Conservation (phyloP, 2,888 invertebrate genomes). For the Oligia fasciuncula region DNA sequence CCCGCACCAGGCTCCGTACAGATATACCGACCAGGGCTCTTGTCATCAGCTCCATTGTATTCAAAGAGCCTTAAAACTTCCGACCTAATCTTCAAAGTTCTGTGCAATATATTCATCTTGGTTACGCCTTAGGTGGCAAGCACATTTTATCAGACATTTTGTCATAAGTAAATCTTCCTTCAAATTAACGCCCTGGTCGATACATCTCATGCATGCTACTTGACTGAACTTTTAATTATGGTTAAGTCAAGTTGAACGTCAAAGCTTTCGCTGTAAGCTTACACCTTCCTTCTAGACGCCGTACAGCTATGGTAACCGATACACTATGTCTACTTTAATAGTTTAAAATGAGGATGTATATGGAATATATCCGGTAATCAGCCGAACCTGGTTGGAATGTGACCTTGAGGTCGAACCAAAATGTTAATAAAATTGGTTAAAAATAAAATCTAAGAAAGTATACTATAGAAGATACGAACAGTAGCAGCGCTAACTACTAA, state of each 20-base stretch:
- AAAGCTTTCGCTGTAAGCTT: conserved; percentile 64
- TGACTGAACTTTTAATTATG: conserved; percentile 39
- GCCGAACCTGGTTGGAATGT: background rate
- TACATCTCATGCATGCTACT: conserved; percentile 60
- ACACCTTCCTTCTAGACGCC: conserved; percentile 65
- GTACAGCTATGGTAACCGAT: conserved; percentile 49
- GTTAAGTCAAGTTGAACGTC: conserved; percentile 47
- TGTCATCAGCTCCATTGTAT: background rate
- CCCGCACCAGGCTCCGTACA: conserved; percentile 54
- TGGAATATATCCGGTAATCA: conserved; percentile 4
- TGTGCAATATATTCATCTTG: background rate
- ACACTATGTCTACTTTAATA: conserved; percentile 21
- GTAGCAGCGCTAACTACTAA: background rate
- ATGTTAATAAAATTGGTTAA: background rate
- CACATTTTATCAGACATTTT: background rate
- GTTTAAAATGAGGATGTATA: conserved; percentile 39
- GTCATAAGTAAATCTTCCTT: background rate
- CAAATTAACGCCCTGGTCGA: conserved; percentile 43
- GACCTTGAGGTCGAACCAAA: background rate
- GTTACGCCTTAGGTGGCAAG: too few species aligned
- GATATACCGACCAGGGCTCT: conserved; percentile 35
- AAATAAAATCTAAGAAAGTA: background rate
- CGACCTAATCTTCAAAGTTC: background rate
- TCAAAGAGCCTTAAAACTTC: background rate
- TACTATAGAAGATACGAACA: background rate